Evolutionary conservation across 1,140 invertebrate genomes (phyloP).

Genomic region (Andricus grossulariae): DNA sequence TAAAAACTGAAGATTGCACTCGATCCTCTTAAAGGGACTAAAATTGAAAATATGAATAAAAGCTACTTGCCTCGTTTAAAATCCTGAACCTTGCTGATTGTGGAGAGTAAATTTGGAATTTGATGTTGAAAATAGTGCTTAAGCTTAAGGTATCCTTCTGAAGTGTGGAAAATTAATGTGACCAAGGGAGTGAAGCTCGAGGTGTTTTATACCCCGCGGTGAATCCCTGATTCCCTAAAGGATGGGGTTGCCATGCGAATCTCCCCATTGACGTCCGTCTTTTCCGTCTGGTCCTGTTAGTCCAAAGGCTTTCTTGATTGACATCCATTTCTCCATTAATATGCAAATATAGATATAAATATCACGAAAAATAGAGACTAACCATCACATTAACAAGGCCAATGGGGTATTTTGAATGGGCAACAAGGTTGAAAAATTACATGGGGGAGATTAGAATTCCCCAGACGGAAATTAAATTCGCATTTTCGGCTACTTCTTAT

Average conservation of each 20-base stretch:
- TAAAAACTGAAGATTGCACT: neutral
- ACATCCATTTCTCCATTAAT: conserved; percentile 65
- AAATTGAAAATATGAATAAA: too few relatives aligned
- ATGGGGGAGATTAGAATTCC: too few relatives aligned
- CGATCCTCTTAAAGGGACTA: too few relatives aligned
- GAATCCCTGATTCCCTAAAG: conserved; percentile 45
- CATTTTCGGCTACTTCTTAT: too few relatives aligned
- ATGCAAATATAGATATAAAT: conserved; percentile 57
- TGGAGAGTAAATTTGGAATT: neutral
- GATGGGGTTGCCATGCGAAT: conserved; percentile 58
- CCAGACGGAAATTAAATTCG: too few relatives aligned
- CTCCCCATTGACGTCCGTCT: conserved; percentile 42
- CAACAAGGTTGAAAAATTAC: too few relatives aligned
- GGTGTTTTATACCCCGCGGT: conserved; percentile 60
- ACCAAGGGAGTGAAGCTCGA: conserved; percentile 27
- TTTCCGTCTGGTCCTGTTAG: conserved; percentile 44
- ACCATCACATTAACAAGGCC: conserved; percentile 34
- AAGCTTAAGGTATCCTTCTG: conserved; percentile 2
- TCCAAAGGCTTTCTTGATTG: conserved; percentile 48
- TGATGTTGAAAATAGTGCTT: too few relatives aligned
- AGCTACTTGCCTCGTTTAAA: neutral
- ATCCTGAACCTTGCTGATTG: neutral
- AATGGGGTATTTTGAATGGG: too few relatives aligned
- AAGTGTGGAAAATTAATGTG: neutral
- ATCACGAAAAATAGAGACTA: conserved; percentile 56